Percentiles rank a stretch among this genome's conserved stretches.
phyloP scores from a whole-genome alignment of 92 coral and sea anemone species.

The Heliopora coerulea region DNA sequence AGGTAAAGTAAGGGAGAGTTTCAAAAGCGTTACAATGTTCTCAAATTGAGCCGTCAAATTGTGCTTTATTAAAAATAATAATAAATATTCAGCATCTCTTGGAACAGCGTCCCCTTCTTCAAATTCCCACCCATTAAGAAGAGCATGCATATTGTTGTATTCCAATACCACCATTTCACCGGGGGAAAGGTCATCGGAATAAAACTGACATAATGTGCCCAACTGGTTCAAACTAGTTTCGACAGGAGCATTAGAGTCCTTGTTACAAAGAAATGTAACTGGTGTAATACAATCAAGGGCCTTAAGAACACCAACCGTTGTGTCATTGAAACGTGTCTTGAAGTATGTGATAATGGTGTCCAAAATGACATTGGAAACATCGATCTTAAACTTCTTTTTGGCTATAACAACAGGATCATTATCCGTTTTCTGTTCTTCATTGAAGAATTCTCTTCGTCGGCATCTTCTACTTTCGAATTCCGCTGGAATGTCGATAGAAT shows the following conservation, averaged over 20 bases:
- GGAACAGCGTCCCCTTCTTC: not conserved
- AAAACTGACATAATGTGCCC: not conserved
- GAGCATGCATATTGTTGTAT: not conserved
- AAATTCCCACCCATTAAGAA: not conserved
- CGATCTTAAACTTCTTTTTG: too few relatives aligned
- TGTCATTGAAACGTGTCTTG: constrained; percentile 8
- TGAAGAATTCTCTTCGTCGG: too few relatives aligned
- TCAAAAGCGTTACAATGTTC: too few relatives aligned
- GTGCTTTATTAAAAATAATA: too few relatives aligned
- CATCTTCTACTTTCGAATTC: too few relatives aligned
- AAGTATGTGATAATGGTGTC: constrained; percentile 2
- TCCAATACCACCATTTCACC: not conserved
- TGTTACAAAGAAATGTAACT: not conserved
- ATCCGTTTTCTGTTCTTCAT: too few relatives aligned
- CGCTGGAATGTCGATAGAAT: too few relatives aligned
- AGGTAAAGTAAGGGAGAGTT: too few relatives aligned
- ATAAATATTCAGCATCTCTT: too few relatives aligned
- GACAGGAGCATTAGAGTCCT: not conserved
- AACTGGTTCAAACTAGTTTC: not conserved
- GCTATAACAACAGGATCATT: too few relatives aligned
- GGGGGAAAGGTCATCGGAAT: not conserved
- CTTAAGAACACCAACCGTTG: constrained; percentile 6
- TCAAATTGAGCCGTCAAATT: too few relatives aligned
- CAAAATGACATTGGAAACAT: not conserved
- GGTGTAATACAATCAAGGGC: not conserved